Percentiles rank a stretch among this genome's conserved stretches.
Evolutionary conservation across 2,888 invertebrate species (phyloP).

Genomic region (Heliconius sara): DNA sequence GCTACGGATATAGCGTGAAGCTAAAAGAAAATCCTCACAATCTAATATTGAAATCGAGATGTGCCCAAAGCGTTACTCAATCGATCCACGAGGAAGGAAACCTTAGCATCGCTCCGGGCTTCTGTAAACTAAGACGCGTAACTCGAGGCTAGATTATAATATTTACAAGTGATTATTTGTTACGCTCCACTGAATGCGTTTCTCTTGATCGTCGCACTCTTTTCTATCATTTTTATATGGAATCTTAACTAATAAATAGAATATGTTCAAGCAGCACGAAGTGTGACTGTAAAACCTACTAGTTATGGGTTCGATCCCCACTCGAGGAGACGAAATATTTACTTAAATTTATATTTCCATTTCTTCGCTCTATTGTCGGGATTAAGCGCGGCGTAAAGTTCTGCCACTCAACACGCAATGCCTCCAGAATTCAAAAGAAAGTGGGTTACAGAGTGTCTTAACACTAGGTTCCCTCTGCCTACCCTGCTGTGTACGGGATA

Average conservation of each 20-base stretch:
- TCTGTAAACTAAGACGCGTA: slow-evolving; percentile 44
- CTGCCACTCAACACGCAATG: no score
- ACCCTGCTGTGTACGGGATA: no score
- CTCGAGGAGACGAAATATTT: no score
- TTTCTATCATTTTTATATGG: slow-evolving; percentile 6
- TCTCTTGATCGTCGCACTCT: slow-evolving; percentile 15
- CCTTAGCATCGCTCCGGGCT: slow-evolving; percentile 44
- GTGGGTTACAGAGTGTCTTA: no score
- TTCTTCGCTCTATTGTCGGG: no score
- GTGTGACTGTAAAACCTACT: no score
- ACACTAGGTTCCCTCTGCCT: no score
- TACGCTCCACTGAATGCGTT: slow-evolving; percentile 31
- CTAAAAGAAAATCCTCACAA: neutral
- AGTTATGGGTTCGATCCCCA: no score
- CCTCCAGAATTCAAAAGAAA: no score
- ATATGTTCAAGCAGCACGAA: no score
- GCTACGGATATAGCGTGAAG: neutral
- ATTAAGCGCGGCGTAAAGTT: no score
- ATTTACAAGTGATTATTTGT: slow-evolving; percentile 36
- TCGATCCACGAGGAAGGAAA: slow-evolving; percentile 44
- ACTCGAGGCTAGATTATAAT: slow-evolving; percentile 37
- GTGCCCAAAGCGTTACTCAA: slow-evolving; percentile 36
- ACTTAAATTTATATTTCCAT: no score
- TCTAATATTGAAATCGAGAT: slow-evolving; percentile 32
- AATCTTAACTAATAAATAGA: neutral